Conservation (phyloP, 2,113 vertebrate genomes). For the Monopterus albus region DNA sequence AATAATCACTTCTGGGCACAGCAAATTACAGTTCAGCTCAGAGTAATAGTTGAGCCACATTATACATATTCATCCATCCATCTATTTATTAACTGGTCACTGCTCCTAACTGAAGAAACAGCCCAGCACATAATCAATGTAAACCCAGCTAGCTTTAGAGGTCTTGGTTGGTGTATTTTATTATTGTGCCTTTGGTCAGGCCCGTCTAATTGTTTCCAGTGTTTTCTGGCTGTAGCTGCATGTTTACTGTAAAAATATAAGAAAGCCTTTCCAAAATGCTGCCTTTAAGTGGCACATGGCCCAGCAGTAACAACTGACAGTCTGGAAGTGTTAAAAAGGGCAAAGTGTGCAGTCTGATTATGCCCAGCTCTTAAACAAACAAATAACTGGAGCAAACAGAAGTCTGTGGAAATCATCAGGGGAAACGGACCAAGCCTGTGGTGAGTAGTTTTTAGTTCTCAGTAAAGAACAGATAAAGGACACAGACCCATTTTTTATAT, state of each 20-base stretch:
- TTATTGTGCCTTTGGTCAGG: no score
- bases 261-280: background rate
- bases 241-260: no score
- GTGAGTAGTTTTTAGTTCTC: background rate
- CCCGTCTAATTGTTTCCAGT: no score
- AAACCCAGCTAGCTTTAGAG: no score
- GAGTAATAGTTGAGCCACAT: background rate
- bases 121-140: background rate
- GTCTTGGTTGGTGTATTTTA: no score
- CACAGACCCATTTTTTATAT: background rate
- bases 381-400: conserved; percentile 17
- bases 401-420: conserved; percentile 11
- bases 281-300: background rate
- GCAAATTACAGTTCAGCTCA: background rate
- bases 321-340: background rate
- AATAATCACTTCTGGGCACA: background rate
- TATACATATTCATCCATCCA: conserved; percentile 7
- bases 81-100: conserved; percentile 2
- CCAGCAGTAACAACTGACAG: background rate
- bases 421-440: background rate
- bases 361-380: background rate
- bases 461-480: background rate
- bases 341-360: background rate
- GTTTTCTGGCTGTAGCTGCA: no score
- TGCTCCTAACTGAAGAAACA: no score